A percentile compares a stretch with the other conserved stretches of the same genome.
phyloP scores from a whole-genome alignment of 2,113 vertebrate species.

The Gallinago paraguaiae region DNA sequence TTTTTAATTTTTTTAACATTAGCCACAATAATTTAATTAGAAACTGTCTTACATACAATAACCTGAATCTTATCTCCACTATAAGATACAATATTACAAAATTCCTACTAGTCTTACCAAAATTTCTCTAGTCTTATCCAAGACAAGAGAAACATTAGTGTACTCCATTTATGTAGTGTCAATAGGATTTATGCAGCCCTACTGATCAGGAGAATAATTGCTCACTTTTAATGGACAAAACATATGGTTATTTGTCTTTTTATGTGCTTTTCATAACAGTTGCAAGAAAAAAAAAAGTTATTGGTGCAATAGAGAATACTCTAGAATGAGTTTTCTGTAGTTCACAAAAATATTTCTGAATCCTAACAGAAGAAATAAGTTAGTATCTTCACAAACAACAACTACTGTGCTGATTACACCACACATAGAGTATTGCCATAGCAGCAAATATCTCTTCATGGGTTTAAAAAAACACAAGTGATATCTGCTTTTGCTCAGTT shows the following conservation, averaged over 20 bases:
- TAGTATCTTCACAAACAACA: not conserved
- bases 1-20: not conserved
- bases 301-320: not conserved
- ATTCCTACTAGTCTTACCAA: not conserved
- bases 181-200: not conserved
- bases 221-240: not conserved
- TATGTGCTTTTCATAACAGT: not conserved
- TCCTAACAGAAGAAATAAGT: not conserved
- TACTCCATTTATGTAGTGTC: not conserved
- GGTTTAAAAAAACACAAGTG: not conserved
- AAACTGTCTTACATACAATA: not conserved
- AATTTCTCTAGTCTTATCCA: not conserved
- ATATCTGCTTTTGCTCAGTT: not conserved
- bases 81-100: not conserved
- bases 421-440: not conserved
- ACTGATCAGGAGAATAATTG: not conserved
- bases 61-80: not conserved
- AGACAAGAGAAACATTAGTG: not conserved
- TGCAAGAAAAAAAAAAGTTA: not conserved
- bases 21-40: not conserved
- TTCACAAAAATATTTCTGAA: not conserved
- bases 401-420: not conserved
- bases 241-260: not conserved
- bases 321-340: not conserved
- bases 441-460: not conserved